Percentiles rank a stretch among this genome's conserved stretches.
Evolutionary conservation across 2,113 vertebrate genomes (phyloP).

Genomic region (Grus americana): DNA sequence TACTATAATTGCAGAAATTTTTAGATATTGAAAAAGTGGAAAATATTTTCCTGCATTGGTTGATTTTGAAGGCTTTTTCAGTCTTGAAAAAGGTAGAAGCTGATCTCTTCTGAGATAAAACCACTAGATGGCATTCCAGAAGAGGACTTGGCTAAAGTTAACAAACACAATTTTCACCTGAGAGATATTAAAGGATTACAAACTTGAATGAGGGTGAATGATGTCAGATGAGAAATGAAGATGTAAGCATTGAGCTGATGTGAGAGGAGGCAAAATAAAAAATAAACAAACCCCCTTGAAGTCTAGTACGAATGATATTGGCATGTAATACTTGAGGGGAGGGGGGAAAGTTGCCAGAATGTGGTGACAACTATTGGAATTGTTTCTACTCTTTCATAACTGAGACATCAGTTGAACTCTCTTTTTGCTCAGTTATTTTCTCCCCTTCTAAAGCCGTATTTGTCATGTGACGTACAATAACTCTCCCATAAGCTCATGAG

Average conservation of each 20-base stretch:
- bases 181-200: not conserved
- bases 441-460: not conserved
- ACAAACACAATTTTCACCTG: not conserved
- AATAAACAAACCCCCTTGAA: rapidly evolving
- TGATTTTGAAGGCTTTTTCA: not conserved
- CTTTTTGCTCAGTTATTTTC: not conserved
- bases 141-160: not conserved
- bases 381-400: not conserved
- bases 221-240: not conserved
- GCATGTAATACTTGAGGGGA: not conserved
- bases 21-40: not conserved
- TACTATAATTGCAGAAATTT: not conserved
- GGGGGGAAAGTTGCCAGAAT: not conserved
- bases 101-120: not conserved
- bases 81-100: not conserved
- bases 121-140: constrained; percentile 71
- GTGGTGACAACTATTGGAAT: not conserved
- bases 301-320: not conserved
- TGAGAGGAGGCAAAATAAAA: not conserved
- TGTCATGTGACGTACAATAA: not conserved
- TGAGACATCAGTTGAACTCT: not conserved
- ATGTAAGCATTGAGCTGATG: not conserved
- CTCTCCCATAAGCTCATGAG: not conserved
- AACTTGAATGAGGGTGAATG: not conserved
- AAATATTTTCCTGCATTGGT: not conserved